Conservation (phyloP, 1,140 invertebrate genomes). For the Calephelis virginiensis region DNA sequence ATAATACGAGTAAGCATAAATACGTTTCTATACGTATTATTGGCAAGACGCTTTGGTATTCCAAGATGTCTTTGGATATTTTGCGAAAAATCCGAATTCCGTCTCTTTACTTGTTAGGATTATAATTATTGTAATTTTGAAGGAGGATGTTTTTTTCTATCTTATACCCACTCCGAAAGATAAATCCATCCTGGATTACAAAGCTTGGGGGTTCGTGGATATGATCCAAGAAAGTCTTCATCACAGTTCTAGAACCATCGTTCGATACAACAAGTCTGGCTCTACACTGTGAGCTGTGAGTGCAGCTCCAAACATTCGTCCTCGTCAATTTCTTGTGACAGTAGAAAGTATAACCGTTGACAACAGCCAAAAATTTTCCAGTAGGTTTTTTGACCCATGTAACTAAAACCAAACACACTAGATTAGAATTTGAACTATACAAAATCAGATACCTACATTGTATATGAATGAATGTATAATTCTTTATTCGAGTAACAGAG, state of each 20-base stretch:
- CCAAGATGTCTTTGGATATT: no score
- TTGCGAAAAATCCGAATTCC: not conserved
- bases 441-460: not conserved
- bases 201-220: slow-evolving; percentile 23
- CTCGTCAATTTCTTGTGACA: slow-evolving; percentile 13
- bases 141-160: not conserved
- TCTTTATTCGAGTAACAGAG: no score
- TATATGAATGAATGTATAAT: not conserved
- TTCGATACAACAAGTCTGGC: slow-evolving; percentile 24
- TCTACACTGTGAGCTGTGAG: slow-evolving; percentile 25
- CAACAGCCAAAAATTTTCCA: slow-evolving; percentile 32
- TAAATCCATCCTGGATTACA: slow-evolving; percentile 20
- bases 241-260: not conserved
- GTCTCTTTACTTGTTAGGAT: not conserved
- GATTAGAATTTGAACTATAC: not conserved
- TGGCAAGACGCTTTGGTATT: no score
- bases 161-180: slow-evolving; percentile 13
- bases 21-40: no score
- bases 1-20: no score
- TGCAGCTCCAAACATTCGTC: slow-evolving; percentile 27
- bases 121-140: slow-evolving; percentile 10
- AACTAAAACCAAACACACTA: slow-evolving; percentile 26
- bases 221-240: slow-evolving; percentile 7
- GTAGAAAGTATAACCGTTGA: slow-evolving; percentile 39
- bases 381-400: slow-evolving; percentile 30